Percentiles rank a stretch among this genome's conserved stretches.
Evolutionary conservation across 1,140 invertebrate genomes (phyloP).

Genomic region (Grapholita molesta): DNA sequence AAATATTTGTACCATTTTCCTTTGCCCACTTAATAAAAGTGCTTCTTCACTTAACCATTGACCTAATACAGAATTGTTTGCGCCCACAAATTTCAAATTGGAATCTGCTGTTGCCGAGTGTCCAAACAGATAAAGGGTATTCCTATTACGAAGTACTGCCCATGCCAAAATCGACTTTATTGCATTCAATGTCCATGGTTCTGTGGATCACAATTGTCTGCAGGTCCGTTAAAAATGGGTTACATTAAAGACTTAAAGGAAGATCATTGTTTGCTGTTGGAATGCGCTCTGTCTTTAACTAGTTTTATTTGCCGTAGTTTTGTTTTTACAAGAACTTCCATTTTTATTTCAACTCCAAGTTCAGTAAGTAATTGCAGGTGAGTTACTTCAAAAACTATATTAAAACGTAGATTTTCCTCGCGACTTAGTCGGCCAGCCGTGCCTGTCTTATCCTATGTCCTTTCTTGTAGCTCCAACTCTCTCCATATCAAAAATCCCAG

Average conservation of each 20-base stretch:
- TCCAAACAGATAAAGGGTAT: not conserved
- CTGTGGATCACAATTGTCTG: not conserved
- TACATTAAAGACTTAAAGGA: not conserved
- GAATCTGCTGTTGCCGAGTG: not conserved
- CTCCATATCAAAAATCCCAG: too few relatives aligned
- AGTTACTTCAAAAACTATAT: too few relatives aligned
- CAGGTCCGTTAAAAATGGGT: not conserved
- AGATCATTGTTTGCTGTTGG: not conserved
- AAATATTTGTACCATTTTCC: not conserved
- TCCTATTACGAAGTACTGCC: not conserved
- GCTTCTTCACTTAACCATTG: not conserved
- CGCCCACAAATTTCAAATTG: constrained; percentile 6
- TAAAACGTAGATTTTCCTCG: too few relatives aligned
- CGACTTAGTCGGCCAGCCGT: too few relatives aligned
- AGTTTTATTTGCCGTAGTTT: not conserved
- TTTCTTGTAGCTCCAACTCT: too few relatives aligned
- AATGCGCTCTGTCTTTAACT: not conserved
- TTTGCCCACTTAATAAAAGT: not conserved
- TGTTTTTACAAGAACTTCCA: not conserved
- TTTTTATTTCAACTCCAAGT: not conserved
- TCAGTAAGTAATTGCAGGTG: too few relatives aligned
- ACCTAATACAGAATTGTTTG: not conserved
- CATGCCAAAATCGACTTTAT: not conserved
- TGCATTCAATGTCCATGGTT: not conserved
- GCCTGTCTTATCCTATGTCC: too few relatives aligned